A percentile compares a stretch with the other conserved stretches of the same genome.
phyloP scores from a whole-genome alignment of 1,140 invertebrate species.

The Zaprionus ornatus region DNA sequence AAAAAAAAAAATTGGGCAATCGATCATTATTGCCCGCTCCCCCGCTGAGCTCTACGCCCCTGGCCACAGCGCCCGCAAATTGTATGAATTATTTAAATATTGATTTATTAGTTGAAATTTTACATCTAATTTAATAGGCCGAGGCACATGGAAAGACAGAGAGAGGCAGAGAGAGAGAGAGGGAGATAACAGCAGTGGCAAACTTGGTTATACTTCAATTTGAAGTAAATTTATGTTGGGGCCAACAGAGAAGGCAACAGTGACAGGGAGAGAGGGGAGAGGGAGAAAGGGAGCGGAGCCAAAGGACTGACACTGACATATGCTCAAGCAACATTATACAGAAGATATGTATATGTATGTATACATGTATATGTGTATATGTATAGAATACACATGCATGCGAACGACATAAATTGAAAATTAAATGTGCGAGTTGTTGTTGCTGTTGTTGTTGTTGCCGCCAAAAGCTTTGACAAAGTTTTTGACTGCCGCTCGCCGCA shows the following conservation, averaged over 20 bases:
- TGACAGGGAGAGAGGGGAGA: not conserved
- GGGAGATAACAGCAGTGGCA: not conserved
- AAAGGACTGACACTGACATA: not conserved
- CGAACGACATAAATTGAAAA: constrained; percentile 63
- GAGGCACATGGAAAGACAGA: not conserved
- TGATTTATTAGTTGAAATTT: constrained; percentile 77
- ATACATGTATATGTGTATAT: not conserved
- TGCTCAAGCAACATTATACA: not conserved
- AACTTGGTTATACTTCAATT: constrained; percentile 22
- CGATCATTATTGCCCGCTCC: constrained; percentile 34
- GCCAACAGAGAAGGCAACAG: not conserved
- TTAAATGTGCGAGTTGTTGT: constrained; percentile 48
- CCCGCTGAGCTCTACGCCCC: not conserved
- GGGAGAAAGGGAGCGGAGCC: too few relatives aligned
- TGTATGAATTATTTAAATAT: constrained; percentile 79
- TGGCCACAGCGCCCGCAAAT: constrained; percentile 35
- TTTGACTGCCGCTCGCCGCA: constrained; percentile 7
- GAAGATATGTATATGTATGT: not conserved
- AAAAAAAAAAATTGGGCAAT: constrained; percentile 22
- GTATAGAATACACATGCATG: not conserved
- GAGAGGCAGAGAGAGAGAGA: not conserved
- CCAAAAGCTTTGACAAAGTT: constrained; percentile 8
- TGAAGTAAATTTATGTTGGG: constrained; percentile 55
- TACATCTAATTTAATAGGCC: constrained; percentile 64
- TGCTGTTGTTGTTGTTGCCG: not conserved